These are phyloP conservation scores for Mionectes olivaceus DNA, from an alignment of 2,797 vertebrate genomes.

Conservation along the genomic window DNA sequence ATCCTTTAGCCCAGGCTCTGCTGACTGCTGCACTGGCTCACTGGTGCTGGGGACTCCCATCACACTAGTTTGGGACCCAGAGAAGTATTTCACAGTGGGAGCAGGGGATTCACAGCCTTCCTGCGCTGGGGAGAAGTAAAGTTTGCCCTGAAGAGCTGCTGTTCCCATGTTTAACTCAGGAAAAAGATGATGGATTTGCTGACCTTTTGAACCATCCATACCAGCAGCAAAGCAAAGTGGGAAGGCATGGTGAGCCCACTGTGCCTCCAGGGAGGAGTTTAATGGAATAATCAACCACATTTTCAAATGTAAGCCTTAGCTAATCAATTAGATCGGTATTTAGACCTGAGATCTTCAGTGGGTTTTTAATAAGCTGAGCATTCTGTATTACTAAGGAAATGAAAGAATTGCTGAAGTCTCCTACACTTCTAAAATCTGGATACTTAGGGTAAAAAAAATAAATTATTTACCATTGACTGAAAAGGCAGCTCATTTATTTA, in stretches of 20 bases:
- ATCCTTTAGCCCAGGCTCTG: background rate
- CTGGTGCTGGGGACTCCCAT: background rate
- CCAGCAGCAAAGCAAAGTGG: background rate
- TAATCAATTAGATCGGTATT: background rate
- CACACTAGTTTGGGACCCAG: background rate
- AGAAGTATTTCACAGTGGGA: background rate
- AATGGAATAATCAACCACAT: background rate
- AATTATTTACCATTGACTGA: background rate
- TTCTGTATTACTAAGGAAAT: background rate
- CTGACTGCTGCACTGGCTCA: background rate
- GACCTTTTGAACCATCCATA: background rate
- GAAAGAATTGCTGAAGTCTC: background rate
- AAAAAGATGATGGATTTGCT: background rate
- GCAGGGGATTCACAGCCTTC: accelerated
- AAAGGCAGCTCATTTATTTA: background rate
- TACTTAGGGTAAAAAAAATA: background rate
- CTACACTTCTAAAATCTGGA: background rate
- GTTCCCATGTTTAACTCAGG: background rate
- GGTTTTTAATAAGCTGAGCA: background rate
- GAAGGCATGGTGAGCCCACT: background rate
- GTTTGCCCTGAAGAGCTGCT: background rate
- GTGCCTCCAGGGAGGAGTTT: background rate
- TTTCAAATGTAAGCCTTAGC: background rate
- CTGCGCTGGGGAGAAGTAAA: background rate
- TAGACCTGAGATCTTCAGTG: background rate